phyloP scores from a whole-genome alignment of 2,113 vertebrate genomes.

The Trinectes maculatus region DNA sequence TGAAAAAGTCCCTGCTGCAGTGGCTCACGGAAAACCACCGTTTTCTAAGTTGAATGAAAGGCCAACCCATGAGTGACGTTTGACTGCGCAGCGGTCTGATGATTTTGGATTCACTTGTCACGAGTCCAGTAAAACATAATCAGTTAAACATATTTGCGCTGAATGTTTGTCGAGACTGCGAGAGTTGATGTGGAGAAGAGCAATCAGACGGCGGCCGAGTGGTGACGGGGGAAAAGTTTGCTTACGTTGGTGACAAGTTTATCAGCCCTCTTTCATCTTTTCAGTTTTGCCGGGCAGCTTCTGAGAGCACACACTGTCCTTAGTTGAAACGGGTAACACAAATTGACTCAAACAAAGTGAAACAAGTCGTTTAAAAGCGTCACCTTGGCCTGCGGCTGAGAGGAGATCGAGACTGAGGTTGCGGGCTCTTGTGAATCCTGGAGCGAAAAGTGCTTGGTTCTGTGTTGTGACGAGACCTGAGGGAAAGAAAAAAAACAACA shows the following conservation, averaged over 20 bases:
- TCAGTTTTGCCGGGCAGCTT: neutral
- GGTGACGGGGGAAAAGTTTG: slow-evolving; percentile 1
- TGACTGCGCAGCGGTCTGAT: slow-evolving; percentile 3
- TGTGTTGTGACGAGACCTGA: slow-evolving; percentile 89
- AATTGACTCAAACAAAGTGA: slow-evolving; percentile 35
- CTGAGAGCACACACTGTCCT: slow-evolving; percentile 14
- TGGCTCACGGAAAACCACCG: slow-evolving; percentile 54
- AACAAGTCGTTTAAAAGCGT: slow-evolving; percentile 43
- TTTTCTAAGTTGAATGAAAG: slow-evolving; percentile 43
- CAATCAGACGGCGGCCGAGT: slow-evolving; percentile 6
- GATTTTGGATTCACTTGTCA: slow-evolving; percentile 37
- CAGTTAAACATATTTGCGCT: slow-evolving; percentile 56
- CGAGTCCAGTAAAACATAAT: slow-evolving; percentile 47
- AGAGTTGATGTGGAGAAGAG: slow-evolving; percentile 8
- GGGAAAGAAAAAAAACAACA: slow-evolving; percentile 47
- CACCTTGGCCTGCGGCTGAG: slow-evolving; percentile 92
- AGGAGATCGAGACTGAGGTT: slow-evolving; percentile 86
- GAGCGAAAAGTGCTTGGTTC: slow-evolving; percentile 89
- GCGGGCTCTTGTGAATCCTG: slow-evolving; percentile 86
- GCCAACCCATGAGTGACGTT: slow-evolving; percentile 16
- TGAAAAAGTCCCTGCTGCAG: slow-evolving; percentile 52
- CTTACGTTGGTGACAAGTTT: neutral
- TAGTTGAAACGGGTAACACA: slow-evolving; percentile 9
- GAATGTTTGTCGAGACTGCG: slow-evolving; percentile 31
- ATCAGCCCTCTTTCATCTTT: neutral